Base-by-base conservation (phyloP, 2,113 vertebrate species). In the Thinocorus orbignyianus region DNA sequence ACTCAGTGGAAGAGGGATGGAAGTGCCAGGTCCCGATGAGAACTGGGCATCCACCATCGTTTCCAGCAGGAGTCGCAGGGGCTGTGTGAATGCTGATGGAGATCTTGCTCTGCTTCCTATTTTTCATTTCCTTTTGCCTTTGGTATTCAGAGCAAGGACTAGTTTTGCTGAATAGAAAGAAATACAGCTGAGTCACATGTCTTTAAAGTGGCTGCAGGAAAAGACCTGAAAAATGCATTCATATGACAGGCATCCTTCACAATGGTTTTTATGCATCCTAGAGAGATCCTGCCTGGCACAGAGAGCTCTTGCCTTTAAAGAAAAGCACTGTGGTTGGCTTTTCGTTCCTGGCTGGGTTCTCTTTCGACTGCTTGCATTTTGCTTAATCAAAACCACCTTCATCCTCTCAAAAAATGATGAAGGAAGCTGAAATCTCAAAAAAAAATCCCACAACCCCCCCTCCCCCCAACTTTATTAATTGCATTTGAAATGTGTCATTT, bases 111-210 rank as follows among this genome's bases (percentile, higher is more conserved):
- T 86, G 24, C 88, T 58, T 88, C 54, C 33, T 37, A 72, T 49
- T 89, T 86, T 74, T 35, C 25, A 20, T 17, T 18, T 4, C 57
- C 39, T 44, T 94, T 70, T 94, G 70, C 76, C 74, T 94, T 92
- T 95, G 85, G 70, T 92, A 93, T 85, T 95, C 95, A 96, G 92
- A 95, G 77, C 77, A 94, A 96, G 93, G 58, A 79, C 70, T 72
- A 52, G 28, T 79, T 96, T 88, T 86, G 51, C 68, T 54, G 28
- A 94, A 93, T 42, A 70, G 89, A 96, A 90, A 86, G 90, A 68
- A 92, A 81, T 72, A 95, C 62, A 66, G 48, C 95, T 94, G 95
- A 86, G 76, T 91, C 80, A 82, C 95, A 73, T 86, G 76, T 81
- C 84, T 83, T 87, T 86, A 86, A 92, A 97, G 85, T 94, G 87